Evolutionary conservation across 2,888 invertebrate genomes (phyloP).

Genomic region (Sialis fuliginosa): DNA sequence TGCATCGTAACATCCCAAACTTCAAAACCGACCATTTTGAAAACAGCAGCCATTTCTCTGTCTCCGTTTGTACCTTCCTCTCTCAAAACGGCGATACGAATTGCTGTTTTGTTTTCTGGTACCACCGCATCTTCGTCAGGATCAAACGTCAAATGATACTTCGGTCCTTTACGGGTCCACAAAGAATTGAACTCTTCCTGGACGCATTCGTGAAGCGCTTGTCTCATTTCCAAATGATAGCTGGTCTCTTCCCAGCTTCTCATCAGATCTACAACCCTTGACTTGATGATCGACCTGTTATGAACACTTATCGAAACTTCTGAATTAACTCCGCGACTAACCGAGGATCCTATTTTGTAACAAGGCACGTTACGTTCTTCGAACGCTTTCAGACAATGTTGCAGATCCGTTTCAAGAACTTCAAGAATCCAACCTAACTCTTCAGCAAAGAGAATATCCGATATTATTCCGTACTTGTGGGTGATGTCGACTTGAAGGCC

Average conservation of each 20-base stretch:
- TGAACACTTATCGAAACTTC: conserved; percentile 40
- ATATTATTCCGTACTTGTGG: conserved; percentile 32
- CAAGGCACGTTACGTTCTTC: conserved; percentile 40
- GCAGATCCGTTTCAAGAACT: conserved; percentile 34
- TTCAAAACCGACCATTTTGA: conserved; percentile 74
- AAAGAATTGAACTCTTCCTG: conserved; percentile 60
- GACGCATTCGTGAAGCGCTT: conserved; percentile 65
- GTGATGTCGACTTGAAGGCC: conserved; percentile 51
- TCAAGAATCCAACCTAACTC: conserved; percentile 78
- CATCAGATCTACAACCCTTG: conserved; percentile 47
- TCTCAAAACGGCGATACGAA: conserved; percentile 76
- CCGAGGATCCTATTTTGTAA: conserved; percentile 46
- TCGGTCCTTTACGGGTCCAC: conserved; percentile 46
- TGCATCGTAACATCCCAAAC: conserved; percentile 93
- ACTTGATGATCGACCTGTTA: conserved; percentile 38
- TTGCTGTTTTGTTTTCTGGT: conserved; percentile 23
- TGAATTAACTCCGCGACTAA: conserved; percentile 47
- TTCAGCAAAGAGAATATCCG: conserved; percentile 64
- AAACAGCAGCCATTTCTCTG: conserved; percentile 87
- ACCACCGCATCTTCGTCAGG: conserved; percentile 35
- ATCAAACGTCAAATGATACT: conserved; percentile 54
- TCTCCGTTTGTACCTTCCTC: conserved; percentile 98
- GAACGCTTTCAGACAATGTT: conserved; percentile 42
- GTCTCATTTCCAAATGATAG: conserved; percentile 69
- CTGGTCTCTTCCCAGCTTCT: conserved; percentile 93